A percentile compares a stretch with the other conserved stretches of the same genome.
Conservation (phyloP, 1,140 invertebrate genomes). For the Lepidurus couesii region DNA sequence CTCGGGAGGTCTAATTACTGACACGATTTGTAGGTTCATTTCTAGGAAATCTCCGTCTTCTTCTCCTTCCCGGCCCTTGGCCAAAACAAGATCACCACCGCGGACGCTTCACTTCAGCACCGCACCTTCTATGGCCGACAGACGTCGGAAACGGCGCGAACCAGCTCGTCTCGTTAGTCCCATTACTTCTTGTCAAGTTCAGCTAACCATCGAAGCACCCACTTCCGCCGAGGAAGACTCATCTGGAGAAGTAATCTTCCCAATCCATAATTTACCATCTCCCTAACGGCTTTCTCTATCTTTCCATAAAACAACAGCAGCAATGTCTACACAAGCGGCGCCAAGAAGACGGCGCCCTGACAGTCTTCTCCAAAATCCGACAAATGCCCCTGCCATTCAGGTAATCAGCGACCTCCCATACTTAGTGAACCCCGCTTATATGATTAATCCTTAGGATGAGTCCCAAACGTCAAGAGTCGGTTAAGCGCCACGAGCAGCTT, state of each 20-base stretch:
- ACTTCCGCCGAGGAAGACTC: background rate
- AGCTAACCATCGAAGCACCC: slow-evolving; percentile 4
- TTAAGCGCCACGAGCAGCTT: background rate
- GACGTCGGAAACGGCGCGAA: background rate
- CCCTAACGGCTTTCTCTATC: background rate
- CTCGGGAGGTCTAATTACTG: background rate
- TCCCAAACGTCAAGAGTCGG: slow-evolving; percentile 1
- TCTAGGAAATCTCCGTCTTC: background rate
- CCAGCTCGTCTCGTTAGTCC: background rate
- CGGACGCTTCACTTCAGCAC: background rate
- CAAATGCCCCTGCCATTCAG: background rate
- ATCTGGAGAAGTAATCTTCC: background rate
- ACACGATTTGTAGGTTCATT: background rate
- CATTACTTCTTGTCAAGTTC: background rate
- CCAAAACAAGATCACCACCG: background rate
- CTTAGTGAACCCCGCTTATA: background rate
- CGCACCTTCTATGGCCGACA: background rate
- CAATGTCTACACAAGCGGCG: background rate
- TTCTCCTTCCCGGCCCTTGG: background rate
- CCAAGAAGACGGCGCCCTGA: background rate
- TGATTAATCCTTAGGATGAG: background rate
- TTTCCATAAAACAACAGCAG: background rate
- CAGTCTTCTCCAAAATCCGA: background rate
- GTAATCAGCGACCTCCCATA: background rate
- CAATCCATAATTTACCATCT: background rate